A percentile compares a stretch with the other conserved stretches of the same genome.
Conservation (phyloP, 1,140 invertebrate species). For the Pseudoatta argentina region DNA sequence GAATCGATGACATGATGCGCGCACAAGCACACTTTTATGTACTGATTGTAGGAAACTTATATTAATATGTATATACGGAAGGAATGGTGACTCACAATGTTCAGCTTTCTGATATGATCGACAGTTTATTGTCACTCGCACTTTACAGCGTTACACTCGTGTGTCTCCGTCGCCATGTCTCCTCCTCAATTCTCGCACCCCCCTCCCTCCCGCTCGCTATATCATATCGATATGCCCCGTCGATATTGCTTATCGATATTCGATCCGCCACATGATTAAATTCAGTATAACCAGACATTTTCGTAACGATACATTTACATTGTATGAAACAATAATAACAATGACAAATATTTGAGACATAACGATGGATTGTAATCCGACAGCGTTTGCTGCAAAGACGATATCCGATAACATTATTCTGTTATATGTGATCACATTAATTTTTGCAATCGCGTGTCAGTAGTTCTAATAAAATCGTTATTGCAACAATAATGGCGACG, state of each 20-base stretch:
- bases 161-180: no score
- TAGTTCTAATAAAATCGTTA: constrained; percentile 1
- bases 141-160: no score
- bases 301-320: background rate
- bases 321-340: constrained; percentile 8
- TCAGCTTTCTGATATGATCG: no score
- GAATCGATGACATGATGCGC: background rate
- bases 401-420: background rate
- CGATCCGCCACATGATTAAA: background rate
- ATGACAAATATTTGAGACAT: constrained; percentile 25
- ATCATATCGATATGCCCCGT: no score
- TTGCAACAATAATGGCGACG: constrained; percentile 18
- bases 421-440: background rate
- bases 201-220: no score
- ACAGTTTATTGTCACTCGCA: no score
- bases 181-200: no score
- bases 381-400: background rate
- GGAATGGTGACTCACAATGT: no score
- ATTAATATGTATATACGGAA: no score
- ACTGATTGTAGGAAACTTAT: background rate
- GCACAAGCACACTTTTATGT: background rate
- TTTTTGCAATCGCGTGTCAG: constrained; percentile 12
- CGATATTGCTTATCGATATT: no score
- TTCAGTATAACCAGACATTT: constrained; percentile 26
- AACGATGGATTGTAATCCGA: background rate